Evolutionary conservation across 2,113 vertebrate species (phyloP).

Genomic region (Scomber japonicus): DNA sequence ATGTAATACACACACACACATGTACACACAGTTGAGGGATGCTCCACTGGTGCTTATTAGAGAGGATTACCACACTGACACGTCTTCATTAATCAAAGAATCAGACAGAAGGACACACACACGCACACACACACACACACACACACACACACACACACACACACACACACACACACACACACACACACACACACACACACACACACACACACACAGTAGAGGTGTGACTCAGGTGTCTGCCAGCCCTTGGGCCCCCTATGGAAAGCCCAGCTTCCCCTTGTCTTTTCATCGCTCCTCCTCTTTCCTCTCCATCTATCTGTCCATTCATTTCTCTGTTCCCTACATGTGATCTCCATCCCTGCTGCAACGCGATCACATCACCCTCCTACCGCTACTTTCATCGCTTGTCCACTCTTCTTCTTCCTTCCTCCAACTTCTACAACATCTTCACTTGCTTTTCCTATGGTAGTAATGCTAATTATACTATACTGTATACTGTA

Average conservation of each 20-base stretch:
- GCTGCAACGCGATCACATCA: constrained; percentile 59
- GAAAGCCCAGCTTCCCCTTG: constrained; percentile 64
- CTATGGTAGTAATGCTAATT: background rate
- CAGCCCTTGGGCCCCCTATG: constrained; percentile 68
- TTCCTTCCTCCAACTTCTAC: background rate
- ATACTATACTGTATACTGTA: background rate
- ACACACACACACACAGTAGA: constrained; percentile 48
- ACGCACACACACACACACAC: constrained; percentile 48
- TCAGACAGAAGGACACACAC: constrained; percentile 67
- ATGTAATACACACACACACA: constrained; percentile 26
- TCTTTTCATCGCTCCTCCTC: constrained; percentile 59
- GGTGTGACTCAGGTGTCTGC: constrained; percentile 76
- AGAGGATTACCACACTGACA: constrained; percentile 89
- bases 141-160: constrained; percentile 51
- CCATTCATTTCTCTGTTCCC: constrained; percentile 46
- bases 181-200: constrained; percentile 50
- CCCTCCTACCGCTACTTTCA: constrained; percentile 17
- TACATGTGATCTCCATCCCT: constrained; percentile 53
- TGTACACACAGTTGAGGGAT: constrained; percentile 64
- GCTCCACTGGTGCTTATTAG: constrained; percentile 85
- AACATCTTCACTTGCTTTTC: background rate
- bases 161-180: constrained; percentile 47
- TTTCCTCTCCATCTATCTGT: constrained; percentile 45
- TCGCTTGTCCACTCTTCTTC: background rate
- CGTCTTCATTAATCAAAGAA: constrained; percentile 93